These are phyloP conservation scores for Syngnathus typhle DNA, from an alignment of 2,113 vertebrate genomes.

Conservation along the genomic window DNA sequence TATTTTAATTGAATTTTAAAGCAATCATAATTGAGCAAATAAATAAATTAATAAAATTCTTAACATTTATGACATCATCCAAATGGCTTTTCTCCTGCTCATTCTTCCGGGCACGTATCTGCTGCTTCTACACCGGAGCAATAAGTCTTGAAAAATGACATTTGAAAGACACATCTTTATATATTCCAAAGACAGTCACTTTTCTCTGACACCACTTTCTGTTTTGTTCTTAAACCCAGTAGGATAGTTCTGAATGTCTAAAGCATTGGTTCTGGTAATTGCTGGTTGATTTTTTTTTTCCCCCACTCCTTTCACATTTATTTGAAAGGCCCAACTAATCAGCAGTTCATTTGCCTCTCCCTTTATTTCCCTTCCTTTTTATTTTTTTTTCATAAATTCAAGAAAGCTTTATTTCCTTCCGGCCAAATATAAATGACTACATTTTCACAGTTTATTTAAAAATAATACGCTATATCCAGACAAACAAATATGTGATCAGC, in stretches of 20 bases:
- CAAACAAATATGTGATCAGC: conserved; percentile 4
- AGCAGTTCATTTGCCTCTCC: conserved; percentile 36
- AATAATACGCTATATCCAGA: conserved; percentile 5
- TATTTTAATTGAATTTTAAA: too few species aligned
- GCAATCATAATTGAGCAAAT: too few species aligned
- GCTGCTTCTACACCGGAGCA: conserved; percentile 4
- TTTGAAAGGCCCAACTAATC: conserved; percentile 42
- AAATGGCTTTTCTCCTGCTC: conserved; percentile 6
- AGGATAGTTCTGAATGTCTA: conserved; percentile 24
- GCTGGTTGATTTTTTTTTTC: not conserved
- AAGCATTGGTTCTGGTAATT: conserved; percentile 53
- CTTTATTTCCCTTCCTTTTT: conserved; percentile 19
- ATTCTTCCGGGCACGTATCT: not conserved
- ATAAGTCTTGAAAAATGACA: conserved; percentile 17
- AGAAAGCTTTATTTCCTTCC: not conserved
- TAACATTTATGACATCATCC: not conserved
- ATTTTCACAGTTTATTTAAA: not conserved
- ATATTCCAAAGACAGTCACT: conserved; percentile 10
- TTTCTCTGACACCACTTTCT: conserved; percentile 15
- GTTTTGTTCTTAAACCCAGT: conserved; percentile 12
- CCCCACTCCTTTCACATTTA: conserved; percentile 13
- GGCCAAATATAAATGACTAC: not conserved
- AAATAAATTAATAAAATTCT: not conserved
- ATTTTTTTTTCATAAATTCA: not conserved
- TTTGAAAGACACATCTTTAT: conserved; percentile 21